These are phyloP conservation scores for Apogon hyalosoma DNA, from an alignment of 2,797 vertebrate species.

Conservation along the genomic window DNA sequence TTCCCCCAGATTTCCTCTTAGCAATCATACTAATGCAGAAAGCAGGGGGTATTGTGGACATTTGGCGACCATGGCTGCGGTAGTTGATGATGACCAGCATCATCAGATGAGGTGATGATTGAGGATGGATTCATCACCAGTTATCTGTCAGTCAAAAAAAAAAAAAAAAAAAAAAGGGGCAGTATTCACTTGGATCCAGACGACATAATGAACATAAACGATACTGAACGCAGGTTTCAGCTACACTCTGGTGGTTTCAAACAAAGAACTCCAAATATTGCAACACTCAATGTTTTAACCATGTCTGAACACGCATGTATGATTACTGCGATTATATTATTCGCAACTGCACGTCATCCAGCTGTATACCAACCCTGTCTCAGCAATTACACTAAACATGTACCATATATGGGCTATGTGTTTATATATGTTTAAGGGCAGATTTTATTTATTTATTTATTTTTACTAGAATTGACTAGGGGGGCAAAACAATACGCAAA, in stretches of 20 bases:
- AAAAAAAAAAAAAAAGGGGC: neutral
- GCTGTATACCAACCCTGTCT: neutral
- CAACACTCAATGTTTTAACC: neutral
- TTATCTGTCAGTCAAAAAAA: conserved; percentile 32
- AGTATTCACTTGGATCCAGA: neutral
- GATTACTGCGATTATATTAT: conserved; percentile 8
- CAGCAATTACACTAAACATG: too few relatives aligned
- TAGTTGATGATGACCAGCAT: conserved; percentile 24
- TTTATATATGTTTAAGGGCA: too few relatives aligned
- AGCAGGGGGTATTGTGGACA: conserved; percentile 31
- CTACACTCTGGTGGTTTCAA: conserved; percentile 3
- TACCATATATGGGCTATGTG: too few relatives aligned
- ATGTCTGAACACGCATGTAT: conserved; percentile 1
- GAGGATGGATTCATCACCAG: conserved; percentile 12
- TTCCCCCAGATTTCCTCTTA: conserved; percentile 41
- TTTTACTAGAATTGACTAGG: too few relatives aligned
- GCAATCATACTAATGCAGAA: conserved; percentile 48
- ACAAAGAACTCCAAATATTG: neutral
- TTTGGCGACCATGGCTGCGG: conserved; percentile 23
- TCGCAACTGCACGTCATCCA: conserved; percentile 5
- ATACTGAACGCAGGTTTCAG: conserved; percentile 14
- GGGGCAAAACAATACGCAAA: too few relatives aligned
- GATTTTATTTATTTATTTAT: too few relatives aligned
- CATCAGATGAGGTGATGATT: conserved; percentile 13
- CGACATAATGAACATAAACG: too few relatives aligned